phyloP scores from a whole-genome alignment of 2,797 vertebrate species.

The Gymnothorax reevesii region DNA sequence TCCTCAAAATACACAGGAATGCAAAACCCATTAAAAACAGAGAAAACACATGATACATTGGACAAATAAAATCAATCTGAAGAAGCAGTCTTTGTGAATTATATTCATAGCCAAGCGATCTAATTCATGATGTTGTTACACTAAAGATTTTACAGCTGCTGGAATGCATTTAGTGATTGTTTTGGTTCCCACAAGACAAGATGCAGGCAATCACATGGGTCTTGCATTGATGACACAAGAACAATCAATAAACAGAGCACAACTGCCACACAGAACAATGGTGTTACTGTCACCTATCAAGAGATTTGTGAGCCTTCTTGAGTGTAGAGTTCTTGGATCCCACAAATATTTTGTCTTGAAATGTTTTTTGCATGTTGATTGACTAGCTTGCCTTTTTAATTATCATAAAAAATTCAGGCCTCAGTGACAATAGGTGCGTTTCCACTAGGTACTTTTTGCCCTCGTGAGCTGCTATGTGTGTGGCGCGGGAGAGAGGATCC shows the following conservation, averaged over 20 bases:
- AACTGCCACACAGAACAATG: background rate
- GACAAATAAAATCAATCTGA: background rate
- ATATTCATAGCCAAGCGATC: background rate
- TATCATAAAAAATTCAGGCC: background rate
- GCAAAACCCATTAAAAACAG: background rate
- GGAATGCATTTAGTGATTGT: background rate
- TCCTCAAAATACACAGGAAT: background rate
- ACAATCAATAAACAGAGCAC: background rate
- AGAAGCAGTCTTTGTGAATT: too few relatives aligned
- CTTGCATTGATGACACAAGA: background rate
- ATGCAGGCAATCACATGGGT: background rate
- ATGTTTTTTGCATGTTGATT: background rate
- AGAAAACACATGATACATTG: background rate
- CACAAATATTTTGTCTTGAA: background rate
- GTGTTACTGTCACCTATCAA: background rate
- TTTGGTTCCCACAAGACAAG: background rate
- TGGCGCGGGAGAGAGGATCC: too few relatives aligned
- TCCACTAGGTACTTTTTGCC: too few relatives aligned
- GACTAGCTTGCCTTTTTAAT: background rate
- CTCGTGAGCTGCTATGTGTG: too few relatives aligned
- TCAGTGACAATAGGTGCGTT: too few relatives aligned
- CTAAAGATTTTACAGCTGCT: slow-evolving; percentile 13
- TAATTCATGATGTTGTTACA: slow-evolving; percentile 1
- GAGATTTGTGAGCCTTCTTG: background rate
- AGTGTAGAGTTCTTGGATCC: background rate